Conservation (phyloP, 2,888 invertebrate species). For the Seira sanloemensis region DNA sequence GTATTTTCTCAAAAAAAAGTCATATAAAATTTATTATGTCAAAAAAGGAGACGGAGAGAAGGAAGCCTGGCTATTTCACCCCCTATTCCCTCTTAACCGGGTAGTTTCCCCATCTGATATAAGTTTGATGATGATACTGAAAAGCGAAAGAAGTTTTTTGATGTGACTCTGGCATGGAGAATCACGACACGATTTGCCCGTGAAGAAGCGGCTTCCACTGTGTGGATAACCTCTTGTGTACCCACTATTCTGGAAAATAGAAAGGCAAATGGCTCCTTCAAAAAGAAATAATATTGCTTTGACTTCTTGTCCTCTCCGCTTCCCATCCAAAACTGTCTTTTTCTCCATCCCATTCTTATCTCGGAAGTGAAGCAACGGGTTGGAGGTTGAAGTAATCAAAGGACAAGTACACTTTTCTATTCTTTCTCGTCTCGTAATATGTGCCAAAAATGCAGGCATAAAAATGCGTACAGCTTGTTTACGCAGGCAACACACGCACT, state of each 20-base stretch:
- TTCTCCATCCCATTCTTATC: neutral
- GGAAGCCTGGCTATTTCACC: constrained; percentile 42
- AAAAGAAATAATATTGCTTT: constrained; percentile 56
- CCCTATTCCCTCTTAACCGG: neutral
- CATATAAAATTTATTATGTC: constrained; percentile 74
- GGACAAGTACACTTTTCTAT: neutral
- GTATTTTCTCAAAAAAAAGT: constrained; percentile 58
- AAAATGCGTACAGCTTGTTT: neutral
- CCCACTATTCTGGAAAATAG: constrained; percentile 50
- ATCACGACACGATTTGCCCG: constrained; percentile 46
- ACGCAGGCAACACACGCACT: neutral
- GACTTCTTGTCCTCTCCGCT: constrained; percentile 32
- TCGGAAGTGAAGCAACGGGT: constrained; percentile 20
- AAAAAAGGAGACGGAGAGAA: constrained; percentile 61
- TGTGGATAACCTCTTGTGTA: constrained; percentile 36
- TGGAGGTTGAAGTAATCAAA: constrained; percentile 18
- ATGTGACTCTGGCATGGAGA: constrained; percentile 46
- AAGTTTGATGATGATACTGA: neutral
- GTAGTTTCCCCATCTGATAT: neutral
- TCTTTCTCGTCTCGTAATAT: neutral
- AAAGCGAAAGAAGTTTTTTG: constrained; percentile 27
- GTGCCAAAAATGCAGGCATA: neutral
- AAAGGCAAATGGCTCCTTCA: constrained; percentile 41
- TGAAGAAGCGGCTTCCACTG: constrained; percentile 50
- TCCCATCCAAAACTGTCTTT: constrained; percentile 10